A percentile compares a stretch with the other conserved stretches of the same genome.
These are phyloP conservation scores for Drosophila neocordata DNA, from an alignment of 1,140 invertebrate species.

Conservation along the genomic window DNA sequence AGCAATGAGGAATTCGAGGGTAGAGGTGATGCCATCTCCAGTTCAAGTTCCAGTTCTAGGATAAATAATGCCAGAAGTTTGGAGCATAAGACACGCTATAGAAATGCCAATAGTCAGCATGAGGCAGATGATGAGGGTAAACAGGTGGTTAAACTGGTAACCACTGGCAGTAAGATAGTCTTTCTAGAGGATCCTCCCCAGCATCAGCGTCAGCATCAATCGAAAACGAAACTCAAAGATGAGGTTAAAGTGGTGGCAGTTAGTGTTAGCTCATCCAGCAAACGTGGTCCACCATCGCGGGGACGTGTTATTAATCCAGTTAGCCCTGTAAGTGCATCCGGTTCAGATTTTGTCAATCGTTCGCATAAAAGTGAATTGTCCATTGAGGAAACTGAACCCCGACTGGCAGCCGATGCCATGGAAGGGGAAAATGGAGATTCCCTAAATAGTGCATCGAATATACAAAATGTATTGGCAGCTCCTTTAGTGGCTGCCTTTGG, in stretches of 20 bases:
- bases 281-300: conserved; percentile 36
- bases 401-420: conserved; percentile 53
- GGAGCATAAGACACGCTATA: conserved; percentile 59
- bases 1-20: conserved; percentile 60
- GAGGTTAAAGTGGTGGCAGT: conserved; percentile 78
- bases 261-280: conserved; percentile 77
- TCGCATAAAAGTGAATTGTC: conserved; percentile 80
- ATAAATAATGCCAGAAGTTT: conserved; percentile 51
- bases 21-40: conserved; percentile 20
- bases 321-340: conserved; percentile 41
- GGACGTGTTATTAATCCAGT: not conserved
- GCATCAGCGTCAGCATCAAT: no score
- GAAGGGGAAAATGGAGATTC: conserved; percentile 61
- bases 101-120: conserved; percentile 52
- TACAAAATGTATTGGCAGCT: conserved; percentile 74
- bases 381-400: conserved; percentile 74
- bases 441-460: conserved; percentile 73
- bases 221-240: conserved; percentile 48
- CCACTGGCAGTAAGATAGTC: conserved; percentile 78
- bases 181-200: conserved; percentile 72
- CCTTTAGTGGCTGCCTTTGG: conserved; percentile 55
- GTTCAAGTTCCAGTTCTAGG: conserved; percentile 11
- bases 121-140: conserved; percentile 31
- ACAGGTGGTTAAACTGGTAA: conserved; percentile 70
- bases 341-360: conserved; percentile 70